Evolutionary conservation across 1,140 invertebrate genomes (phyloP), one percentile per base, ranked within the genome.

Genomic region (Tetranychus cinnabarinus): DNA sequence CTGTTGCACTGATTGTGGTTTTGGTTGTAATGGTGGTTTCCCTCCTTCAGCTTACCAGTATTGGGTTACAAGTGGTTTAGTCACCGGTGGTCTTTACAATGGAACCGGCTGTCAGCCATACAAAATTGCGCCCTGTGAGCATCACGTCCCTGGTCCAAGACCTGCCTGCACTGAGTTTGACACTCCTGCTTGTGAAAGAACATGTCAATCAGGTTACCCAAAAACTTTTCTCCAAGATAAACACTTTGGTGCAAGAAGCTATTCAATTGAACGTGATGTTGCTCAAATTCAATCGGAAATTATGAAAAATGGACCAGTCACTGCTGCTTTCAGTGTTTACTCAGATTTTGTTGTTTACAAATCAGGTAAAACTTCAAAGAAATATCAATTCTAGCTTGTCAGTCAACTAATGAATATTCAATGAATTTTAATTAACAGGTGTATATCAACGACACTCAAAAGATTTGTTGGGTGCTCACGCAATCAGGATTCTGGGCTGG

Each of bases 321-420:
- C 92, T 74, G 88, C 78, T 1, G 86, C 85, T 47, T 91, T 95
- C 68, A 82, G 82, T 1, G 88, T 95, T 10, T 95, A 88, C 69
- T 79, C 79, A 56, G 90, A 96, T 75, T 84, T 96, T 68, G 72
- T 86, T 1, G 72, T 76, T 39, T 95, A 95, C 74, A 90, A 90
- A 75, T 78, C 76, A 61, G 85, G 82, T 81, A 70, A 63, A 23
- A 23, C 0, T 23, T 23, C 23, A 23, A 46, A 15, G n/a, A 55
- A 62, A 31, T 62, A 23, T 23, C 23, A 23, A 23, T 23, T 23
- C 23, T 23, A 23, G 23, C 23, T 23, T 23, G 2, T 23, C 8
- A 4, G 31, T 13, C 50, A 52, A n/a, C n/a, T 52, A 15, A 50
- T 52, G 13, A 42, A 52, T 52, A 33, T 1, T 6, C n/a, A 2